Base-by-base conservation (phyloP, 2,797 vertebrate species). In the Typhlichthys subterraneus region DNA sequence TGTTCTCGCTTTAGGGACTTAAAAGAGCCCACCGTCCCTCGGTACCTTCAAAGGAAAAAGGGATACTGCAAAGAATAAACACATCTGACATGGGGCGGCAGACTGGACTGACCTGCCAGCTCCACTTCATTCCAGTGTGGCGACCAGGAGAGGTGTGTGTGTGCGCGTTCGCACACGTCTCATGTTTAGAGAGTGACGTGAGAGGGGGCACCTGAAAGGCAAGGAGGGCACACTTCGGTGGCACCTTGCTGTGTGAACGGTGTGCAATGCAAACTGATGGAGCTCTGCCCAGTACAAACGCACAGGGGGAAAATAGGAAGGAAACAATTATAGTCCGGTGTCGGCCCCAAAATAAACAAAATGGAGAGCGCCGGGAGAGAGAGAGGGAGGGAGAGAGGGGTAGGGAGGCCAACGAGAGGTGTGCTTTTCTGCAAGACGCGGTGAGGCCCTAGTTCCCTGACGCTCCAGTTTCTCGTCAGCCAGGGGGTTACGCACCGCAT, bases 1-100 rank as follows among this genome's bases (percentile, higher is more conserved):
- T 82, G 86, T 84, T 87, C 83, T 81, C 87, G 82, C 82, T 85
- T 77, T 54, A 65, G 51, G 67, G 69, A 82, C 82, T 76, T 82
- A 70, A 83, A 60, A 88, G 84, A 68, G 70, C 72, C 73, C 76
- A 67, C 63, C 61, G 52, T 83, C 69, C 60, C 54, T 79, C 78
- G 58, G 19, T 17, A 71, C 67, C 78, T 82, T 83, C 72, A 85
- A 86, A 87, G 72, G 71, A 69, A 79, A 73, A 69, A 61, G 67
- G 51, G 81, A 85, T 85, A 83, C n/a, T 63, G 68, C 60, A 80
- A 81, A 80, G 72, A 83, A 53, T 23, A 85, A 87, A 84, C 82
- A 85, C 66, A 71, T 76, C 86, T 83, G 76, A 84, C 81, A 84
- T 79, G 76, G 80, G 64, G 65, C 59, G 72, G 66, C 5, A 53